Conservation (phyloP, 2,888 invertebrate species). For the Pandemis cinnamomeana region DNA sequence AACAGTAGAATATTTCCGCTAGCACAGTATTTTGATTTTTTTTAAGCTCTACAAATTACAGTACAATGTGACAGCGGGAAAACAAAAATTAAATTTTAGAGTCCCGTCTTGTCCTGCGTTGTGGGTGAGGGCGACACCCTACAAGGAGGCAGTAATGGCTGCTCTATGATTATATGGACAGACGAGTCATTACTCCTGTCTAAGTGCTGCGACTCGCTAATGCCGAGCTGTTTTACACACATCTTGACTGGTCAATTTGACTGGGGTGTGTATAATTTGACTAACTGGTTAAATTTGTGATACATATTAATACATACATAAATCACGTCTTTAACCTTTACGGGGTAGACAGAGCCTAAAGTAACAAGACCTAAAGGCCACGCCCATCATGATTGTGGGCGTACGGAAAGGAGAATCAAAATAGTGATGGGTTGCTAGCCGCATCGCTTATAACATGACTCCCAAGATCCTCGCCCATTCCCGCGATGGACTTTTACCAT, state of each 20-base stretch:
- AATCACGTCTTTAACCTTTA: too few species aligned
- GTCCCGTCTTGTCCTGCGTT: conserved; percentile 31
- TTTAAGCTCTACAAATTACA: neutral
- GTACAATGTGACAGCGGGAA: neutral
- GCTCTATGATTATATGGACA: conserved; percentile 85
- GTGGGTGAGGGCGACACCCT: conserved; percentile 51
- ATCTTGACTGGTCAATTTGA: conserved; percentile 68
- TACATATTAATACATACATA: too few species aligned
- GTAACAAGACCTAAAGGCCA: too few species aligned
- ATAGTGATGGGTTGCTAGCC: too few species aligned
- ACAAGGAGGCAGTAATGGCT: conserved; percentile 75
- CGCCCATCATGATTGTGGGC: too few species aligned
- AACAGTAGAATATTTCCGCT: neutral
- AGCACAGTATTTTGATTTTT: neutral
- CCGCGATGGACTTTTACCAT: too few species aligned
- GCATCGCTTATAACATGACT: too few species aligned
- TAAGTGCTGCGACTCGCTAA: conserved; percentile 84
- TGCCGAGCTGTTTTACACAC: conserved; percentile 71
- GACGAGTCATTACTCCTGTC: conserved; percentile 83
- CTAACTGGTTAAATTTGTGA: neutral
- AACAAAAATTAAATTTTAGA: neutral
- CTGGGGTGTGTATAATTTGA: neutral
- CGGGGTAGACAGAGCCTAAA: too few species aligned
- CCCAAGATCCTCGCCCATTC: too few species aligned
- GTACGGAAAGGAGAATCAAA: too few species aligned